phyloP scores from a whole-genome alignment of 2,888 invertebrate genomes.

The Spodoptera picta region DNA sequence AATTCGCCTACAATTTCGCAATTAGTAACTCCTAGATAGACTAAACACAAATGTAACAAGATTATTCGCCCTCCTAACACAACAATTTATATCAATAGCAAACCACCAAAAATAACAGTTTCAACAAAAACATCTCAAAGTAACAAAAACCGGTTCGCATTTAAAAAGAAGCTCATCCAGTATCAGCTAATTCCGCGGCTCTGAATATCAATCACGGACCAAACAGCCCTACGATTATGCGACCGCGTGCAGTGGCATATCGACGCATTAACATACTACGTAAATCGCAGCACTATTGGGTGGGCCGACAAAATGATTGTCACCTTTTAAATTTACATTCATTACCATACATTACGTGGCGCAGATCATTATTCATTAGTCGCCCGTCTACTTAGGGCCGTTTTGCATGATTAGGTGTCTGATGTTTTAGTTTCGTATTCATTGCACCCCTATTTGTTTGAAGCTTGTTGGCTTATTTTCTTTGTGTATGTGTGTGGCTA shows the following conservation, averaged over 20 bases:
- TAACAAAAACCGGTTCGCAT: constrained; percentile 7
- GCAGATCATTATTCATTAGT: constrained; percentile 67
- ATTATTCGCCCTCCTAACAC: too few species aligned
- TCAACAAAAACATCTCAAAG: neutral
- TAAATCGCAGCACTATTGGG: constrained; percentile 78
- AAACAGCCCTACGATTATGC: constrained; percentile 77
- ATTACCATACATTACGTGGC: constrained; percentile 73
- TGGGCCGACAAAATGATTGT: constrained; percentile 84
- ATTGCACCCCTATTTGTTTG: constrained; percentile 68
- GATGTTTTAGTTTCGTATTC: constrained; percentile 75
- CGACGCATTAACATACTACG: constrained; percentile 77
- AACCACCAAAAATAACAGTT: neutral
- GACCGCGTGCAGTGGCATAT: constrained; percentile 81
- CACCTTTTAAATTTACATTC: constrained; percentile 87
- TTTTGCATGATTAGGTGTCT: constrained; percentile 79
- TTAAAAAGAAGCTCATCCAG: constrained; percentile 57
- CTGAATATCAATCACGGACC: constrained; percentile 77
- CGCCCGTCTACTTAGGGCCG: constrained; percentile 70
- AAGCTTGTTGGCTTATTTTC: constrained; percentile 62
- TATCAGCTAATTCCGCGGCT: constrained; percentile 48
- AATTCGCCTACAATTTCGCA: too few species aligned
- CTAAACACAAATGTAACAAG: too few species aligned
- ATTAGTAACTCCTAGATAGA: too few species aligned
- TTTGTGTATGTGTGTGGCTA: constrained; percentile 52
- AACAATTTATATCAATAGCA: too few species aligned